Conservation (phyloP, 2,888 invertebrate genomes). For the Tubulanus polymorphus region DNA sequence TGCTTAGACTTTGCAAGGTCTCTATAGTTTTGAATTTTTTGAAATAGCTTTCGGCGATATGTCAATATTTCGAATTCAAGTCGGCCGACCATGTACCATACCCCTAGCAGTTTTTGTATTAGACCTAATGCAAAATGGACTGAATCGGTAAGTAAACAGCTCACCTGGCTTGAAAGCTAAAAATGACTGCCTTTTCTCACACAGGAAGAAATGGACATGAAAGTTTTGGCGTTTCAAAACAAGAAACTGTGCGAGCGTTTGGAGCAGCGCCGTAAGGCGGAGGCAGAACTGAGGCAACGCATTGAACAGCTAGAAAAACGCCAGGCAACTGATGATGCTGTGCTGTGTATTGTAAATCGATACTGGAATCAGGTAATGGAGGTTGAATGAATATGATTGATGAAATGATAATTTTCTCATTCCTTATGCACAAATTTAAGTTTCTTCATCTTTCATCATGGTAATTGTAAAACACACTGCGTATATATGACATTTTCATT, state of each 20-base stretch:
- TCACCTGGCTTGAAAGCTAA: no score
- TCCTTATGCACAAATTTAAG: no score
- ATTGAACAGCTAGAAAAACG: slow-evolving; percentile 79
- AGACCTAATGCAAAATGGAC: no score
- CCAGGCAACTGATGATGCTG: slow-evolving; percentile 89
- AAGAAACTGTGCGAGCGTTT: slow-evolving; percentile 75
- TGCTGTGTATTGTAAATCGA: slow-evolving; percentile 93
- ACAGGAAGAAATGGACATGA: slow-evolving; percentile 97
- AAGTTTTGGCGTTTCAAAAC: slow-evolving; percentile 94
- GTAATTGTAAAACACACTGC: background rate
- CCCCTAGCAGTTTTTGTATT: no score
- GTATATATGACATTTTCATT: background rate
- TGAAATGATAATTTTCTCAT: background rate
- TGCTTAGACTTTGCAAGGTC: no score
- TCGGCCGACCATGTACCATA: no score
- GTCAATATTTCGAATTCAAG: no score
- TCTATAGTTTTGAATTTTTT: no score
- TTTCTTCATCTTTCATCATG: no score
- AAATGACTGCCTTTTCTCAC: no score
- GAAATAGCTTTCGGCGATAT: no score
- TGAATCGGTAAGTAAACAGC: no score
- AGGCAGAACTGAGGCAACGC: slow-evolving; percentile 46
- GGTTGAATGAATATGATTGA: background rate
- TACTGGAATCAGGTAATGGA: slow-evolving; percentile 53
- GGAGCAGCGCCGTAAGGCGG: slow-evolving; percentile 44